phyloP scores from a whole-genome alignment of 2,888 invertebrate species.

The Chymomyza caudatula region DNA sequence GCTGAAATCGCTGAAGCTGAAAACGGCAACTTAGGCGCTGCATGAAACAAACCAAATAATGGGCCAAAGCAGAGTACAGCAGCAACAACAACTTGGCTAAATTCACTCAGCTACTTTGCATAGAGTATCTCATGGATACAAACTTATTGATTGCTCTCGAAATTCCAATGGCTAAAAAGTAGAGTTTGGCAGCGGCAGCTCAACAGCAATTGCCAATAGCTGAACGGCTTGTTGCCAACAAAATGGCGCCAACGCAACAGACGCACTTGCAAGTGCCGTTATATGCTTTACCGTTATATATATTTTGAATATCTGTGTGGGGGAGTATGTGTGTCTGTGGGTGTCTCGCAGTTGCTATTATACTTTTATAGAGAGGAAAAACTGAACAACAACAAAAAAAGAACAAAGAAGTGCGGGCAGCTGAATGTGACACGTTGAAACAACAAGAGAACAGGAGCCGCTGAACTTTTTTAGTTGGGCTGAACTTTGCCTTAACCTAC shows the following conservation, averaged over 20 bases:
- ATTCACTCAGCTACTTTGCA: constrained; percentile 48
- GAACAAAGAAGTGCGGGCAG: neutral
- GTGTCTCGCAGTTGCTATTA: no score
- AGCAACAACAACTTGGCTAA: constrained; percentile 3
- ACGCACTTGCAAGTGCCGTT: neutral
- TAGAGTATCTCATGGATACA: constrained; percentile 37
- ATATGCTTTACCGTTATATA: neutral
- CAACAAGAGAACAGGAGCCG: neutral
- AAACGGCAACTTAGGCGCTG: neutral
- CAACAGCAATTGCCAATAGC: constrained; percentile 57
- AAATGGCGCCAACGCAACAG: neutral
- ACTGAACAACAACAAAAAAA: neutral
- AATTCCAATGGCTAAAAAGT: constrained; percentile 23
- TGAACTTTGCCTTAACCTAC: neutral
- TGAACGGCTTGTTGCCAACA: constrained; percentile 1
- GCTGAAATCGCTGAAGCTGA: neutral
- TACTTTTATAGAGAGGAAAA: neutral
- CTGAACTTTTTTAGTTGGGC: neutral
- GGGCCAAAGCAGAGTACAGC: neutral
- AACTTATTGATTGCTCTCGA: constrained; percentile 60
- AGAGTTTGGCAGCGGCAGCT: constrained; percentile 46
- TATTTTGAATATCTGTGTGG: no score
- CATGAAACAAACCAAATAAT: neutral
- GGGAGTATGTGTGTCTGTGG: no score
- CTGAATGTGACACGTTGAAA: neutral